Percentiles rank a stretch among this genome's conserved stretches.
Evolutionary conservation across 2,113 vertebrate species (phyloP).

Genomic region (Hyla sarda): DNA sequence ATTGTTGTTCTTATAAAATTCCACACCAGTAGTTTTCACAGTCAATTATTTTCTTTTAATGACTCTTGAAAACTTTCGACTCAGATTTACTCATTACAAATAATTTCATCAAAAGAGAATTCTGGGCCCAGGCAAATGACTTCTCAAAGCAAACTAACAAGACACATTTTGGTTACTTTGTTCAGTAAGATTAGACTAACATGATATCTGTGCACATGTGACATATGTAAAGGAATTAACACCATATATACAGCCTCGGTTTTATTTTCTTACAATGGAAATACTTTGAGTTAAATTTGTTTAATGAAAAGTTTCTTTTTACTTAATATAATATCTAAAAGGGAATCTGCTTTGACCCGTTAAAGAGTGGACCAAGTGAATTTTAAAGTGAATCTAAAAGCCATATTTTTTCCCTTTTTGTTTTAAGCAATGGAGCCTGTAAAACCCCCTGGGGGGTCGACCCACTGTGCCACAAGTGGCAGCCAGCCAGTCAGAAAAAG

Average conservation of each 20-base stretch:
- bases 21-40: constrained; percentile 54
- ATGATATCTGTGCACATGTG: neutral
- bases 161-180: neutral
- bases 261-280: no score
- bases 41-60: constrained; percentile 55
- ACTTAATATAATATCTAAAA: no score
- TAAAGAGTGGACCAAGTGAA: no score
- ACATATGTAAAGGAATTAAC: neutral
- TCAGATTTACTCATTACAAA: constrained; percentile 41
- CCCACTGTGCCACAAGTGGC: no score
- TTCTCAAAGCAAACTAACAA: constrained; percentile 8
- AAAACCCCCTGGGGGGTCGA: no score
- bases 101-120: neutral
- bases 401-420: no score
- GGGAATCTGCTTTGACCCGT: no score
- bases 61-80: constrained; percentile 26
- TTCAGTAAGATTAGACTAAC: neutral
- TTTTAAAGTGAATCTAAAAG: no score
- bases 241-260: neutral
- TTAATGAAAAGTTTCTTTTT: no score
- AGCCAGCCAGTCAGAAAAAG: no score
- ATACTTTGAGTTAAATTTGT: no score
- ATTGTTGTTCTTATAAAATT: constrained; percentile 35
- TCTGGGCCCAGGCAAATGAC: neutral
- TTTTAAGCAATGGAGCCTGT: no score